phyloP scores from a whole-genome alignment of 2,797 vertebrate genomes.

The Myoxocephalus aenaeus region DNA sequence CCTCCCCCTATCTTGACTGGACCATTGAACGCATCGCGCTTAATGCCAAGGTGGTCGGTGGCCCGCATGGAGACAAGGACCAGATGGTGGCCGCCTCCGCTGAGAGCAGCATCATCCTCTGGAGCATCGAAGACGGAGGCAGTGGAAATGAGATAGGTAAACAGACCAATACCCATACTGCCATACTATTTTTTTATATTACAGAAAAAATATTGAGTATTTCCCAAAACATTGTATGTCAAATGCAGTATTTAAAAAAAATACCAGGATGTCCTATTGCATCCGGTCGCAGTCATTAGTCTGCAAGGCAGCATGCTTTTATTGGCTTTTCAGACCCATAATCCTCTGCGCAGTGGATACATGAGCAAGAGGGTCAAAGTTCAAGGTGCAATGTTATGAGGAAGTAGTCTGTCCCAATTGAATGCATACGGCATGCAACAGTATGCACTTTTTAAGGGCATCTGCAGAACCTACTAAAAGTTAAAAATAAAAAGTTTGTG shows the following conservation, averaged over 20 bases:
- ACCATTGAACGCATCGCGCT: conserved; percentile 95
- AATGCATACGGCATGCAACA: background rate
- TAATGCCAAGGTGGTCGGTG: conserved; percentile 97
- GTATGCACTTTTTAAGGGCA: background rate
- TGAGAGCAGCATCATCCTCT: conserved; percentile 95
- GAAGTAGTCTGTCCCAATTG: background rate
- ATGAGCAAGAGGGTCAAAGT: background rate
- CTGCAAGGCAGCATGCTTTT: background rate
- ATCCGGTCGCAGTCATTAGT: background rate
- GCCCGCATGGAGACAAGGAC: conserved; percentile 97
- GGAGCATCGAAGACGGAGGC: conserved; percentile 97
- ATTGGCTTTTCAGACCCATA: background rate
- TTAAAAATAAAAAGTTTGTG: background rate
- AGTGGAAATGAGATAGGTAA: conserved; percentile 95
- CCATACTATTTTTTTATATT: background rate
- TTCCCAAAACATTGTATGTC: background rate
- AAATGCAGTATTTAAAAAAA: background rate
- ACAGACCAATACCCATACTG: background rate
- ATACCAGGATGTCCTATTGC: background rate
- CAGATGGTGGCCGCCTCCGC: conserved; percentile 98
- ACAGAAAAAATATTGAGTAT: background rate
- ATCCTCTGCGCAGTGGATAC: background rate
- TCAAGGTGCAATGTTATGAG: background rate
- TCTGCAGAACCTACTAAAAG: background rate
- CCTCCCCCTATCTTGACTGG: conserved; percentile 95